Base-by-base conservation (phyloP, 2,888 invertebrate species). In the Chrysomela aeneicollis region DNA sequence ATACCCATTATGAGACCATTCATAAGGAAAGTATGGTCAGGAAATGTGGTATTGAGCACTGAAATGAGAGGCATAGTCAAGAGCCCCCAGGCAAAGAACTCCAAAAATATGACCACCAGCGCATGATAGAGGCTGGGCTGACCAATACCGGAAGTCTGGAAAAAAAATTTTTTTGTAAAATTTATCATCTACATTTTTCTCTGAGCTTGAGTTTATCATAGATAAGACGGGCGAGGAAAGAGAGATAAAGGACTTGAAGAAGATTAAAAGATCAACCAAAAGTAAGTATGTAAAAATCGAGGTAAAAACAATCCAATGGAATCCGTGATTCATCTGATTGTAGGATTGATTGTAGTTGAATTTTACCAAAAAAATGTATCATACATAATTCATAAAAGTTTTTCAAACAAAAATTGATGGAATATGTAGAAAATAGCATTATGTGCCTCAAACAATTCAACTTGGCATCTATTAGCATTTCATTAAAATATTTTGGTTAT, bases 41-140 rank as follows among this genome's bases (percentile, higher is more conserved):
- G 98, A 86, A 99, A 99, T 65, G 98, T 98, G 77, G 92, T 93
- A 84, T 98, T 98, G 73, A 99, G 87, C 82, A 92, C 92, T 73
- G 88, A 86, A 82, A 99, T 99, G 79, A 98, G 94, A 65, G 99
- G 98, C 89, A 97, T 95, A 71, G 98, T 99, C 72, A 99, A 89
- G 73, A 99, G 88, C 60, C 99, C 99, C 98, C 99, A 99, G 74
- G 98, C 97, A 86, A 99, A 99, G 86, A 98, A 99, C 86, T 99
- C 99, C 84, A 99, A 87, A 87, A 99, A 99, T 85, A 99, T 99
- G 79, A 99, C 97, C 81, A 99, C 93, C 82, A 99, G 86, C 69
- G 99, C 99, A 90, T 99, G 99, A 85, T 96, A 97, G 70, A 99
- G 93, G 82, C 95, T 96, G 71, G 99, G 97, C 83, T 93, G 92